These are phyloP conservation scores for Limonius californicus DNA, from an alignment of 1,140 invertebrate species.

Conservation along the genomic window DNA sequence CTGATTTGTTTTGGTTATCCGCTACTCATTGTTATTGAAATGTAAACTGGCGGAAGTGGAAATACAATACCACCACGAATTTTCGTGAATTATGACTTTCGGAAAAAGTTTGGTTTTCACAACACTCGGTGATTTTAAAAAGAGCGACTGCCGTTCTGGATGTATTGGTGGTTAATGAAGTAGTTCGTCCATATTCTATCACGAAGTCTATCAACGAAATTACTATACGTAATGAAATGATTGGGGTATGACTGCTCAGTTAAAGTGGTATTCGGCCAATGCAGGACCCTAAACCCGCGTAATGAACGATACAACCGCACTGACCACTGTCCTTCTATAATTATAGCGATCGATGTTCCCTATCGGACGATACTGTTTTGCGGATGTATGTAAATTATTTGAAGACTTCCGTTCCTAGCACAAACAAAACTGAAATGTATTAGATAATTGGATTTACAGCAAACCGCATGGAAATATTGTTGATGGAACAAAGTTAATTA, in stretches of 20 bases:
- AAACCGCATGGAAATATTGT: background rate
- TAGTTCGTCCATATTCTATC: no score
- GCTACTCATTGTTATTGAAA: no score
- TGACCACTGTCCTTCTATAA: conserved; percentile 19
- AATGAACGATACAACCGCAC: conserved; percentile 18
- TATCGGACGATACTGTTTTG: conserved; percentile 18
- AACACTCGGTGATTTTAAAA: no score
- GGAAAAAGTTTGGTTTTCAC: no score
- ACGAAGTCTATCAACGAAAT: no score
- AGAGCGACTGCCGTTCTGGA: no score
- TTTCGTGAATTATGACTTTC: no score
- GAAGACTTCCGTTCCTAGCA: conserved; percentile 6
- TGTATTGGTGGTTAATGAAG: no score
- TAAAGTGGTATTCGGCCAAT: conserved; percentile 15
- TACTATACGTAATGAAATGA: conserved; percentile 19
- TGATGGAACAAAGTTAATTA: background rate
- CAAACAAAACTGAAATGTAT: background rate
- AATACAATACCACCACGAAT: no score
- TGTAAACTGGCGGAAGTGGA: no score
- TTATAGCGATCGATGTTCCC: conserved; percentile 20
- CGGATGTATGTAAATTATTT: conserved; percentile 19
- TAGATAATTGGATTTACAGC: background rate
- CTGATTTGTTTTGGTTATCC: no score
- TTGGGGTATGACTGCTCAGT: conserved; percentile 22
- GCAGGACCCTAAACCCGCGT: conserved; percentile 15